Evolutionary conservation across 2,797 vertebrate species (phyloP), one percentile per base, ranked within the genome.

Genomic region (Limosa lapponica): DNA sequence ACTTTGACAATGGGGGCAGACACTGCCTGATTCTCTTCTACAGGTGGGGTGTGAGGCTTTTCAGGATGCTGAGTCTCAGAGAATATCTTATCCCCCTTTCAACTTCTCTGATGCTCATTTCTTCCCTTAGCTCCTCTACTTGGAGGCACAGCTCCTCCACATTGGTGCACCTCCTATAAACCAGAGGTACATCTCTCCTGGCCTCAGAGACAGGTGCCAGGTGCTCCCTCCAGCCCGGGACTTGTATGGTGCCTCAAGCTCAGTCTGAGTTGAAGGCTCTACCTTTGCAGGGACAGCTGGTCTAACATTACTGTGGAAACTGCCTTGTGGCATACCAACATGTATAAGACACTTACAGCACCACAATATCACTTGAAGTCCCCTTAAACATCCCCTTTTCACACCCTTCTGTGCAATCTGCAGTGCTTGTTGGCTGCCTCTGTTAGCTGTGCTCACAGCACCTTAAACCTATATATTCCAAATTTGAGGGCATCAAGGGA

Each of bases 1-100:
- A 11, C 27, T 3, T 5, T 72, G 8, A 10, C 23, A 10, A 6
- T 67, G 11, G 15, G 16, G 3, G 13, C 0, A 3, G 48, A 39
- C 2, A 12, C 9, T 67, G 30, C 13, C 36, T 65, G 7, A 24
- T 83, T 55, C 5, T 74, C 1, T 36, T 79, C 34, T 77, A 17
- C 37, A 51, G 54, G 55, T 36, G 20, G 4, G 2, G 8, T 34
- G 1, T 64, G 23, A 67, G 30, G 5, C 5, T 89, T 51, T 67
- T 87, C 81, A 80, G 69, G 44, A 8, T 77, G 20, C 24, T 61
- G 34, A 66, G 15, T 41, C 18, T 82, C 48, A 67, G 48, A 32
- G 12, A 49, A 4, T 1, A 48, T 46, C 23, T 12, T 17, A 3
- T 41, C 1, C 12, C 8, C 1, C 14, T 70, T 72, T 77, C 25